phyloP scores from a whole-genome alignment of 2,113 vertebrate genomes.

The Myiopsitta monachus region DNA sequence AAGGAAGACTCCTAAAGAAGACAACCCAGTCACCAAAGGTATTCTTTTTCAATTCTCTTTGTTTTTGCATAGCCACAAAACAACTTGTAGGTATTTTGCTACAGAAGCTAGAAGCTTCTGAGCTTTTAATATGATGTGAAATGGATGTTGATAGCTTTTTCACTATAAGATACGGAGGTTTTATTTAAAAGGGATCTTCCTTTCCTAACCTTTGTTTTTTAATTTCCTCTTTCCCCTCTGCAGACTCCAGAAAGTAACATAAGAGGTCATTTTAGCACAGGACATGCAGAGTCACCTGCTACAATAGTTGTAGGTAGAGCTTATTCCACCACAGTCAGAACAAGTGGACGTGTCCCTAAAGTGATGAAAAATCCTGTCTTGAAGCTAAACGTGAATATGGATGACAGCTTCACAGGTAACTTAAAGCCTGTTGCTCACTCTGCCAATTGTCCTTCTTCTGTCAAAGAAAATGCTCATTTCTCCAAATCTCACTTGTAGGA shows the following conservation, averaged over 20 bases:
- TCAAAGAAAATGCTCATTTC: not conserved
- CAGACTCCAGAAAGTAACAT: slow-evolving; percentile 79
- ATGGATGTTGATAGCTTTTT: not conserved
- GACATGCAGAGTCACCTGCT: slow-evolving; percentile 86
- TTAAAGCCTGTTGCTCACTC: not conserved
- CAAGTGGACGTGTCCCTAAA: slow-evolving; percentile 72
- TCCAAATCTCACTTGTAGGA: slow-evolving; percentile 64
- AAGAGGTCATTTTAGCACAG: slow-evolving; percentile 76
- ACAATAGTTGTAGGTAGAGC: slow-evolving; percentile 81
- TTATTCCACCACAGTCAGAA: slow-evolving; percentile 51
- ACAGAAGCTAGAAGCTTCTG: not conserved
- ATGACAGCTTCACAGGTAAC: slow-evolving; percentile 84
- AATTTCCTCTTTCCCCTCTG: not conserved
- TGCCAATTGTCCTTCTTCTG: not conserved
- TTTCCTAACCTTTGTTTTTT: not conserved
- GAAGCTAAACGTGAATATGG: slow-evolving; percentile 75
- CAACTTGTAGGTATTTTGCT: not conserved
- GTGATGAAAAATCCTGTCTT: slow-evolving; percentile 71
- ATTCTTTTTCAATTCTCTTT: not conserved
- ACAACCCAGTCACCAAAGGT: slow-evolving; percentile 64
- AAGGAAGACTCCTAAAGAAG: slow-evolving; percentile 42
- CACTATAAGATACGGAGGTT: not conserved
- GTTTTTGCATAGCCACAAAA: not conserved
- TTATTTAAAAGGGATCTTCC: not conserved
- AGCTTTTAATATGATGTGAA: not conserved